Base-by-base conservation (phyloP, 1,140 invertebrate species). In the Musca vetustissima region DNA sequence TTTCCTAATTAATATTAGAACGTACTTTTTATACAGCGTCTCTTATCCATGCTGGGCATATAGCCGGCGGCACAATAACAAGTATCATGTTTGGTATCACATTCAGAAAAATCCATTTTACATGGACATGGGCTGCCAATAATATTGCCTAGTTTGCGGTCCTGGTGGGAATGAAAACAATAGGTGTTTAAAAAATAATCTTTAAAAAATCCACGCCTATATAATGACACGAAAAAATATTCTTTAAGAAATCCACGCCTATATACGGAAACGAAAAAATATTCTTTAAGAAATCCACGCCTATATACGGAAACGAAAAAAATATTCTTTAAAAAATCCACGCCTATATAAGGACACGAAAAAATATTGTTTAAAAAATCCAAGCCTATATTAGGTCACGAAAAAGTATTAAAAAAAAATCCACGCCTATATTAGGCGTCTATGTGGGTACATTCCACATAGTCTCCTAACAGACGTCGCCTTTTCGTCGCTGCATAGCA, bases 101-200 rank as follows among this genome's bases (percentile, higher is more conserved):
- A 81, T 47, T 69, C 67, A 22, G 79, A 36, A 61, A 75, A 4
- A 0, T 66, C 70, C 36, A 71, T 68, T 0, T 15, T 67, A 15
- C 79, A 81, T 0, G 76, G 77, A 65, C 79, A 81, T 2, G 72
- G 59, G 0, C 79, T 79, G 1, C 78, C 78, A 8, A 80, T 71
- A 11, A 80, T 74, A 43, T 80, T 80, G 1, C 59, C 80, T n/a
- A 61, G 7, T 36, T 50, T 49, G 13, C 22, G 19, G 11, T 17
- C 48, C 64, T 50, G 17, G 6, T 28, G 3, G 3, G 28, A 4
- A 4, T 43, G 36, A 9, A 49, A 52, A 49, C 8, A 24, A 32
- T 14, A 1, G 24, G 17, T 8, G 25, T 24, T 50, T n/a, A 25
- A 50, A 24, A 49, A 24, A 43, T 43, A 43, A 43, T 43, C 4